A percentile compares a stretch with the other conserved stretches of the same genome.
Evolutionary conservation across 2,888 invertebrate species (phyloP).

Genomic region (Mythimna impura): DNA sequence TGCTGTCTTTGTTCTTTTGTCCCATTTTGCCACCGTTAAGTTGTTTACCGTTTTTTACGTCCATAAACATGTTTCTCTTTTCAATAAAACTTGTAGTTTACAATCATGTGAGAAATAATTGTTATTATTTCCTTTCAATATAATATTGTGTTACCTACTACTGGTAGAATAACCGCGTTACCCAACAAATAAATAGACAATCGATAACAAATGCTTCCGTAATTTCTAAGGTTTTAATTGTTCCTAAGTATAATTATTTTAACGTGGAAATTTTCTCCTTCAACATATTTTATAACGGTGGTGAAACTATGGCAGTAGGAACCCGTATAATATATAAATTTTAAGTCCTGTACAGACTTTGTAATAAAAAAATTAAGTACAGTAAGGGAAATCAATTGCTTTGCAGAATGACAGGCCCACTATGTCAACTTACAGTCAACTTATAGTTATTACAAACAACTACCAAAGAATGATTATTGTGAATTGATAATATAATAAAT

Average conservation of each 20-base stretch:
- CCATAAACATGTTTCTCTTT: slow-evolving; percentile 32
- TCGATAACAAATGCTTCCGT: slow-evolving; percentile 7
- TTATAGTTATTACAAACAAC: not conserved
- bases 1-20: slow-evolving; percentile 67
- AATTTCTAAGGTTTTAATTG: not conserved
- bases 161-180: not conserved
- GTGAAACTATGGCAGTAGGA: not conserved
- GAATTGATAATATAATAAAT: not conserved
- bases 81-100: slow-evolving; percentile 32
- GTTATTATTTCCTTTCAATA: slow-evolving; percentile 20
- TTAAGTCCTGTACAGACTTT: not conserved
- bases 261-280: not conserved
- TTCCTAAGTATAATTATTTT: not conserved
- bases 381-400: not conserved
- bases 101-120: slow-evolving; percentile 14
- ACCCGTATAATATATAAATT: too few relatives aligned
- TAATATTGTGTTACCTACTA: slow-evolving; percentile 4
- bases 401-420: not conserved
- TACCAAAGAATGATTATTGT: not conserved
- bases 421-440: not conserved
- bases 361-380: not conserved
- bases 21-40: slow-evolving; percentile 59
- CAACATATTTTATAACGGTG: not conserved
- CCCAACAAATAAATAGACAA: slow-evolving; percentile 2
- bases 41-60: slow-evolving; percentile 48